A percentile compares a stretch with the other conserved stretches of the same genome.
phyloP scores from a whole-genome alignment of 1,140 invertebrate genomes.

The Ridgeia piscesae region DNA sequence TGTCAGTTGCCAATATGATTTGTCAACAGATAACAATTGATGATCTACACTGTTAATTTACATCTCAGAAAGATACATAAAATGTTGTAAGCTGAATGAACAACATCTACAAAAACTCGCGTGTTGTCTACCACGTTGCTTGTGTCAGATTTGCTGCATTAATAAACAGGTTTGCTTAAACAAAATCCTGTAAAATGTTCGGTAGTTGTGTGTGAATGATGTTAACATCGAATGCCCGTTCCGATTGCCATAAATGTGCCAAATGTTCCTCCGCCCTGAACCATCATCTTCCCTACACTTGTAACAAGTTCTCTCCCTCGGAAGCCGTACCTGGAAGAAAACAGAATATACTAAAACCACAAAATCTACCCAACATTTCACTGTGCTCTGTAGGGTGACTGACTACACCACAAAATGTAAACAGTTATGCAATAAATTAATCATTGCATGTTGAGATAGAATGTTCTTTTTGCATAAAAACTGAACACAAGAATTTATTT shows the following conservation, averaged over 20 bases:
- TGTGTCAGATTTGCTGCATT: too few species aligned
- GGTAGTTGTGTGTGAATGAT: background rate
- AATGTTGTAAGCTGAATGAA: background rate
- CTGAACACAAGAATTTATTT: background rate
- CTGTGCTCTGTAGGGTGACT: background rate
- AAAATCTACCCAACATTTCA: background rate
- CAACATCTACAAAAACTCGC: background rate
- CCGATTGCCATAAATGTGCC: conserved; percentile 88
- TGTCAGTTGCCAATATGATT: background rate
- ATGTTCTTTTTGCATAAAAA: too few species aligned
- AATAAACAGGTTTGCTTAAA: background rate
- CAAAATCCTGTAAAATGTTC: background rate
- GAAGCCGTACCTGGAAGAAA: conserved; percentile 76
- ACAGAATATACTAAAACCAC: background rate
- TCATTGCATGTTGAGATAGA: too few species aligned
- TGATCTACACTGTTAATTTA: background rate
- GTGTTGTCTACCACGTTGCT: background rate
- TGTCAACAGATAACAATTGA: background rate
- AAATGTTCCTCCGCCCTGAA: conserved; percentile 95
- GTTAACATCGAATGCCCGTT: conserved; percentile 63
- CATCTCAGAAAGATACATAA: background rate
- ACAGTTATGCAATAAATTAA: background rate
- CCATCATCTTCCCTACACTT: conserved; percentile 92
- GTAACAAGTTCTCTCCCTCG: conserved; percentile 87
- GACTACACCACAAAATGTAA: background rate